Base-by-base conservation (phyloP, 1,140 invertebrate species). In the Hermatobates lingyangjiaoensis region DNA sequence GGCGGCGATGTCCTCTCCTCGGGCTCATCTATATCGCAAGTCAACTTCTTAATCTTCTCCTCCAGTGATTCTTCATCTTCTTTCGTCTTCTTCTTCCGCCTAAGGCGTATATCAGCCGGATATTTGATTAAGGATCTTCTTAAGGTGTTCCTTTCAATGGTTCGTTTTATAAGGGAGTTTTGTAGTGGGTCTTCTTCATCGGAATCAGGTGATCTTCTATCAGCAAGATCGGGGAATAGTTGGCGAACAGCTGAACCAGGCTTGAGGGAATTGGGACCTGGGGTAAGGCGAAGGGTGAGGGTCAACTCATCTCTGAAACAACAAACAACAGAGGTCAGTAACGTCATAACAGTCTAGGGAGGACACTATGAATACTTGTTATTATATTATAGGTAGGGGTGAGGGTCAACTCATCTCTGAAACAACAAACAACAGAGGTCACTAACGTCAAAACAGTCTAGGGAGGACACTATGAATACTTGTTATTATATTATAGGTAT, bases 11-110 rank as follows among this genome's bases (percentile, higher is more conserved):
- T 58, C 12, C 60, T 57, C n/a, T 59, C 51, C 38, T 58, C 57
- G 27, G 57, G 55, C 1, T 58, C 55, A 49, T 83, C 81, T 42
- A 86, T 79, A 54, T 84, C 80, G 61, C 83, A 87, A 1, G 83
- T 88, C 18, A 87, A 64, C 57, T 83, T 77, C 39, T 81, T 76
- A 51, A 87, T 87, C 44, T 82, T 71, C 57, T 88, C 85, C 24
- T 83, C 80, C 15, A 88, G 62, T 75, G 72, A 45, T 69, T 72
- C 60, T 73, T 74, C 53, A 67, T 66, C 46, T 64, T 61, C 18
- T 59, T 63, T 55, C 72, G 72, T 62, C 71, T 63, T 65, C 53
- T 68, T 66, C 53, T 67, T 70, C 5, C 63, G 61, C 1, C 62
- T 55, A 15, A 51, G 27, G 23, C 56, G 52, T 26, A 54, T 49